phyloP scores from a whole-genome alignment of 1,140 invertebrate genomes.

The Pararge aegeria region DNA sequence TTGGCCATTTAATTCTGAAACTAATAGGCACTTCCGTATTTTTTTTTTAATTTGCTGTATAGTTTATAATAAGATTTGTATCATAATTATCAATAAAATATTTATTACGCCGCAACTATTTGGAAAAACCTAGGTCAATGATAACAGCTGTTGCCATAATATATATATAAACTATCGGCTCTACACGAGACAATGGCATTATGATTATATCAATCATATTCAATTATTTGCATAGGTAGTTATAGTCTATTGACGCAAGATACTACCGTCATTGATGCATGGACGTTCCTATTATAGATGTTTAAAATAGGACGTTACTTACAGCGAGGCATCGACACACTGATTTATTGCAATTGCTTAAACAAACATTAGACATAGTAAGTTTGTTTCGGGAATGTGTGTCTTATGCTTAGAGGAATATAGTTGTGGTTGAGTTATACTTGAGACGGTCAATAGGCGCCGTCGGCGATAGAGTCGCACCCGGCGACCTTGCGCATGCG shows the following conservation, averaged over 20 bases:
- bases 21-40: too few species aligned
- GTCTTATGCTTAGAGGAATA: conserved; percentile 38
- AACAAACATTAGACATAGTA: conserved; percentile 39
- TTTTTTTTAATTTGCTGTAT: too few species aligned
- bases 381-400: conserved; percentile 36
- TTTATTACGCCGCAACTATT: too few species aligned
- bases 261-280: conserved; percentile 49
- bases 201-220: conserved; percentile 7
- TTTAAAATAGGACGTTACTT: conserved; percentile 58
- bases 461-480: conserved; percentile 59
- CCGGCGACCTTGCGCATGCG: conserved; percentile 71
- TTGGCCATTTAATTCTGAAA: too few species aligned
- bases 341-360: conserved; percentile 55
- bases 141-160: too few species aligned
- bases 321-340: conserved; percentile 47
- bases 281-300: conserved; percentile 38
- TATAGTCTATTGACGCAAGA: conserved; percentile 46
- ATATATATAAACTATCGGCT: not conserved
- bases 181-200: conserved; percentile 17
- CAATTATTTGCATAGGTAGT: conserved; percentile 16
- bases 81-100: too few species aligned
- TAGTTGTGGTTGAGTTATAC: conserved; percentile 43
- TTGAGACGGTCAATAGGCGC: conserved; percentile 44
- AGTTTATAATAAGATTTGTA: too few species aligned
- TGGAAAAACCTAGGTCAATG: too few species aligned